Evolutionary conservation across 2,113 vertebrate genomes (phyloP).

Genomic region (Eudyptes chrysolophus): DNA sequence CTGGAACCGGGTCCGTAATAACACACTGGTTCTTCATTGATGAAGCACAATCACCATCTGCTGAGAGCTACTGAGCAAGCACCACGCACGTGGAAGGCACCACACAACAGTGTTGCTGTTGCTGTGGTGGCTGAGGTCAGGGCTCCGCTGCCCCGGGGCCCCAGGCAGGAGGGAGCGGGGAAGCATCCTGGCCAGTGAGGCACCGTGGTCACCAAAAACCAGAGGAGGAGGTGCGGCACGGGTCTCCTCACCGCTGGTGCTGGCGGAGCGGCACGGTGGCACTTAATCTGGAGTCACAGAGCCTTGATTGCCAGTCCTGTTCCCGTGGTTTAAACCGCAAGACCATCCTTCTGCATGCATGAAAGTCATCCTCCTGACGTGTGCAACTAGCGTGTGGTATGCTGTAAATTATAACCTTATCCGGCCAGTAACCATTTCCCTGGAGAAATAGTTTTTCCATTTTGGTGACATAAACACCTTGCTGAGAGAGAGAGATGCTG

Average conservation of each 20-base stretch:
- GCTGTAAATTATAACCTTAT: not conserved
- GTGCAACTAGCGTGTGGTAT: not conserved
- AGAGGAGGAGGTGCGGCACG: accelerated
- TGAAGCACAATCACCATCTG: not conserved
- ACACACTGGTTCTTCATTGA: not conserved
- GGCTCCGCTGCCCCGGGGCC: not conserved
- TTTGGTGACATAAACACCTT: not conserved
- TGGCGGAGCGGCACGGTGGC: accelerated
- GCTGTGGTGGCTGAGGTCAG: not conserved
- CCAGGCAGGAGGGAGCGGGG: accelerated
- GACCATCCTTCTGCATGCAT: not conserved
- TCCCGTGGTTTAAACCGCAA: not conserved
- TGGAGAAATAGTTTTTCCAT: not conserved
- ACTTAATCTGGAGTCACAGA: accelerated
- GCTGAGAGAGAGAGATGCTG: not conserved
- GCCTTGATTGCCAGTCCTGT: not conserved
- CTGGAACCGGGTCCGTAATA: accelerated
- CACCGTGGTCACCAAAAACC: accelerated
- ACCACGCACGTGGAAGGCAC: not conserved
- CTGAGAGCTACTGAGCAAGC: not conserved
- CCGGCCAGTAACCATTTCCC: not conserved
- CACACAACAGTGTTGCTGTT: not conserved
- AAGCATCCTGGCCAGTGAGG: not conserved
- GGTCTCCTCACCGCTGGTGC: not conserved
- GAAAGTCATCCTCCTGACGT: not conserved